Evolutionary conservation across 2,888 invertebrate genomes (phyloP).

Genomic region (Tinea pellionella): DNA sequence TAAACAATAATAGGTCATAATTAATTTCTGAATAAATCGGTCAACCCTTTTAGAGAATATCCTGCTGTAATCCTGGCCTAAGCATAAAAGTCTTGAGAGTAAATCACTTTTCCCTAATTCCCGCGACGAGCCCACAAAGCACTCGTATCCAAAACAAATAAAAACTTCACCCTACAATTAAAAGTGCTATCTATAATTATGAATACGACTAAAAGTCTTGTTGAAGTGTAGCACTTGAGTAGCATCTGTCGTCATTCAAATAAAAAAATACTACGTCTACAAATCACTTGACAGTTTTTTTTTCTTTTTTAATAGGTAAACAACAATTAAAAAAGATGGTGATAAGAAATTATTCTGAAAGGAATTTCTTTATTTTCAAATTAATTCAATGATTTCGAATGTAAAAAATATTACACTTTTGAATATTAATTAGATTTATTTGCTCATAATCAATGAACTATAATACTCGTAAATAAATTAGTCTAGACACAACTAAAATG

Average conservation of each 20-base stretch:
- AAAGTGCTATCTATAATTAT: background rate
- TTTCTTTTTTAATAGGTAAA: background rate
- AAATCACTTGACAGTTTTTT: background rate
- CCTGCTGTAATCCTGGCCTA: background rate
- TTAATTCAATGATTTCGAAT: too few species aligned
- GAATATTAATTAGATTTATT: too few species aligned
- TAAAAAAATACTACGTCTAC: background rate
- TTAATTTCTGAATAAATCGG: background rate
- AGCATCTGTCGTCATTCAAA: background rate
- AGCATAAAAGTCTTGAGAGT: background rate
- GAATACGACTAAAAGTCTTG: background rate
- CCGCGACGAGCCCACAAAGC: background rate
- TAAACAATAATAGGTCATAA: too few species aligned
- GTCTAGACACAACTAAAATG: too few species aligned
- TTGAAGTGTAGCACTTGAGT: background rate
- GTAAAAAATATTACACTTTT: too few species aligned
- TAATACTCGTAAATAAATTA: too few species aligned
- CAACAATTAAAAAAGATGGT: too few species aligned
- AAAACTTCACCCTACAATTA: background rate
- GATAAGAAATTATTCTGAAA: too few species aligned
- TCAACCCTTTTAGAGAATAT: background rate
- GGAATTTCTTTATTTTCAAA: too few species aligned
- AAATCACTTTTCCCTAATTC: background rate
- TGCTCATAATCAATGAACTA: too few species aligned
- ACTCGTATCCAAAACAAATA: conserved; percentile 2